phyloP scores from a whole-genome alignment of 2,888 invertebrate genomes.

The Fragum fragum region DNA sequence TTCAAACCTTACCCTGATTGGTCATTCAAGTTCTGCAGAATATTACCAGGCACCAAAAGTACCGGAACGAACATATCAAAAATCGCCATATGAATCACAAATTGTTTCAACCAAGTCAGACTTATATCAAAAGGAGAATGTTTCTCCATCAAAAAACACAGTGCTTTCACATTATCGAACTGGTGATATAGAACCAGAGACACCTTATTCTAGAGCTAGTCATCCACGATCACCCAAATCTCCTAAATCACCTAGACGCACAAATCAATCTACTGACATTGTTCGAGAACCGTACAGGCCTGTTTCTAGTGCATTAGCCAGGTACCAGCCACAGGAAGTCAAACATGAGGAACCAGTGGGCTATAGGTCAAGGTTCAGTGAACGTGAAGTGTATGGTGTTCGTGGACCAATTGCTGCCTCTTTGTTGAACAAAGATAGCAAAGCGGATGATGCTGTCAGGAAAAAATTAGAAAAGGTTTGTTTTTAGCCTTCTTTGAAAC shows the following conservation, averaged over 20 bases:
- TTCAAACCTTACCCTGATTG: slow-evolving; percentile 83
- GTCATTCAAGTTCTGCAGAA: slow-evolving; percentile 78
- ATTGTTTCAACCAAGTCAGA: slow-evolving; percentile 64
- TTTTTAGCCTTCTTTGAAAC: too few relatives aligned
- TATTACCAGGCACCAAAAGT: slow-evolving; percentile 40
- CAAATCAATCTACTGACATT: slow-evolving; percentile 49
- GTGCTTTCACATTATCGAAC: slow-evolving; percentile 62
- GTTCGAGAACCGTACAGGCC: slow-evolving; percentile 58
- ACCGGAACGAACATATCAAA: slow-evolving; percentile 49
- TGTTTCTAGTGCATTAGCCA: slow-evolving; percentile 56
- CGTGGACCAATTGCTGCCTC: slow-evolving; percentile 58
- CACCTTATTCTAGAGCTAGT: slow-evolving; percentile 25
- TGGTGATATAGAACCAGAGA: slow-evolving; percentile 41
- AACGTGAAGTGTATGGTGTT: slow-evolving; percentile 53
- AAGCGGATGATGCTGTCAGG: slow-evolving; percentile 65
- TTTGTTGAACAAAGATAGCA: slow-evolving; percentile 61
- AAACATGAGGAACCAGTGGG: slow-evolving; percentile 47
- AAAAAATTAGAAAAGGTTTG: slow-evolving; percentile 76
- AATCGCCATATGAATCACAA: slow-evolving; percentile 61
- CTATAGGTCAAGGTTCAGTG: slow-evolving; percentile 61
- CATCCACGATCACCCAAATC: slow-evolving; percentile 62
- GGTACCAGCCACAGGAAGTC: slow-evolving; percentile 51
- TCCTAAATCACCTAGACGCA: slow-evolving; percentile 56
- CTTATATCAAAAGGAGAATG: slow-evolving; percentile 46
- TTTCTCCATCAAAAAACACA: slow-evolving; percentile 51